A percentile compares a stretch with the other conserved stretches of the same genome.
Conservation (phyloP, 2,888 invertebrate genomes). For the Erebia epiphron region DNA sequence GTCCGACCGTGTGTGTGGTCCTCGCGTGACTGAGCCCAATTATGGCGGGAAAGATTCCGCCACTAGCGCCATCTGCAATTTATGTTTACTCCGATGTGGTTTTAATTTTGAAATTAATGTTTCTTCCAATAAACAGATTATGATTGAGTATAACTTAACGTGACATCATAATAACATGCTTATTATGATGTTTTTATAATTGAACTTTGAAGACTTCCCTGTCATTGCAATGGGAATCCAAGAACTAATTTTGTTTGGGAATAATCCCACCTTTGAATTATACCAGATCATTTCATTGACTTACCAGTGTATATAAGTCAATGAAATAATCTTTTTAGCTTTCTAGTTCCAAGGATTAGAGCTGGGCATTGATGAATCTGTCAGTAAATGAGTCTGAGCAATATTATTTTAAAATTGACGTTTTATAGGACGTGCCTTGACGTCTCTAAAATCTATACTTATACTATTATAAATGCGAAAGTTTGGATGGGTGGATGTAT, state of each 20-base stretch:
- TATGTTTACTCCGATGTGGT: conserved; percentile 24
- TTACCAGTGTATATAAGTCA: too few relatives aligned
- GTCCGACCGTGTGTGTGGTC: conserved; percentile 67
- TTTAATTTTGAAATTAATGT: conserved; percentile 27
- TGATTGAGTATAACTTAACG: conserved; percentile 8
- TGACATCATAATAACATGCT: background rate
- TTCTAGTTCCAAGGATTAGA: too few relatives aligned
- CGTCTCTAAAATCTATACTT: too few relatives aligned
- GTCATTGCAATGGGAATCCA: background rate
- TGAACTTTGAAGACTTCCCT: background rate
- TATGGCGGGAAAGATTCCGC: conserved; percentile 48
- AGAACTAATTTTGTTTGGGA: background rate
- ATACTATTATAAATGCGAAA: too few relatives aligned
- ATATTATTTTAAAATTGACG: too few relatives aligned
- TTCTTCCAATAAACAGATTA: background rate
- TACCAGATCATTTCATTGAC: too few relatives aligned
- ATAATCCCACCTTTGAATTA: background rate
- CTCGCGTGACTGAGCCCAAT: conserved; percentile 69
- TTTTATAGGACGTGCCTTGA: too few relatives aligned
- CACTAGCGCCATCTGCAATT: conserved; percentile 49
- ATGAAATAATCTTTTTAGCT: too few relatives aligned
- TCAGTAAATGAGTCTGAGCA: background rate
- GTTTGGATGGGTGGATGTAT: too few relatives aligned
- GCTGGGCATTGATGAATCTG: background rate
- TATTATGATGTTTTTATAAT: background rate